A percentile compares a stretch with the other conserved stretches of the same genome.
Evolutionary conservation across 2,113 vertebrate genomes (phyloP).

Genomic region (Grantiella picta): DNA sequence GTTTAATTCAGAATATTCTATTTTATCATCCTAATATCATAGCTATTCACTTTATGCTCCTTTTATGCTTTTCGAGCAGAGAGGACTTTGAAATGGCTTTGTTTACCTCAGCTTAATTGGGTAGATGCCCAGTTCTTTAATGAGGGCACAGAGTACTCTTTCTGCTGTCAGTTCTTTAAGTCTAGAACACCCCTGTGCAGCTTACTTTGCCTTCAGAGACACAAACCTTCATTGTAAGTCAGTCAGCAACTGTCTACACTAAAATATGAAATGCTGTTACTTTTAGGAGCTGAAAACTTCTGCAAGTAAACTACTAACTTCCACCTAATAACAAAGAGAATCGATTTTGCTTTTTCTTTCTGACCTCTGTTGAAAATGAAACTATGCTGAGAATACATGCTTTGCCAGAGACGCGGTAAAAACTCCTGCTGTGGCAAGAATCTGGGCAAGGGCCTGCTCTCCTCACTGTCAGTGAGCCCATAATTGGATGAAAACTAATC

Average conservation of each 20-base stretch:
- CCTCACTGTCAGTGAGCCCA: background rate
- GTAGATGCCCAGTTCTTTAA: background rate
- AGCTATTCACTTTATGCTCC: background rate
- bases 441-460: background rate
- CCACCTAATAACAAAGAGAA: background rate
- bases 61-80: background rate
- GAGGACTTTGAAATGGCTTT: background rate
- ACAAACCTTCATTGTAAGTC: background rate
- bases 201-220: background rate
- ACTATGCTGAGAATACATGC: background rate
- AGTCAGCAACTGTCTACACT: background rate
- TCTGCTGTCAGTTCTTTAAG: background rate
- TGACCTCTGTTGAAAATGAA: background rate
- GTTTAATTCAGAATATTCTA: background rate
- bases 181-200: background rate
- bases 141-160: background rate
- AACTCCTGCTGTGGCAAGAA: background rate
- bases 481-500: background rate
- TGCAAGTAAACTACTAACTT: background rate
- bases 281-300: background rate
- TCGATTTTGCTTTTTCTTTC: background rate
- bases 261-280: background rate
- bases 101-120: background rate
- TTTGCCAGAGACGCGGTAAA: background rate
- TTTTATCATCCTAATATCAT: background rate